phyloP scores from a whole-genome alignment of 2,113 vertebrate species.

The Xiphophorus maculatus region DNA sequence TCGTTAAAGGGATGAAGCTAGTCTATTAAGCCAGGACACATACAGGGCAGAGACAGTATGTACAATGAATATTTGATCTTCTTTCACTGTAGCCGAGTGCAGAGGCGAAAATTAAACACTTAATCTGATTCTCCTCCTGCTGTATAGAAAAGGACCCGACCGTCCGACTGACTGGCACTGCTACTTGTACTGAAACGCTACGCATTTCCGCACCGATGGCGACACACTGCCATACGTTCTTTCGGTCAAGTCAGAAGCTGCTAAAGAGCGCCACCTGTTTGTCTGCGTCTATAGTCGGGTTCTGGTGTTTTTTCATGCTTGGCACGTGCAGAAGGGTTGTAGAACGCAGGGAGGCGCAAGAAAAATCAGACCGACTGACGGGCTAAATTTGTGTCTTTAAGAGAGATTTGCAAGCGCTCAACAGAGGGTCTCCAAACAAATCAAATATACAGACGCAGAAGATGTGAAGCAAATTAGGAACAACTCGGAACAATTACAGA shows the following conservation, averaged over 20 bases:
- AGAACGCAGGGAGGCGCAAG: slow-evolving; percentile 23
- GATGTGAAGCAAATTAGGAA: neutral
- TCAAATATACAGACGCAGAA: neutral
- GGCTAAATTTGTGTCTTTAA: neutral
- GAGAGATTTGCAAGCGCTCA: neutral
- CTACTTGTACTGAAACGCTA: slow-evolving; percentile 34
- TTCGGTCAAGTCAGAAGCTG: slow-evolving; percentile 35
- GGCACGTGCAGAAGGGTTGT: slow-evolving; percentile 67
- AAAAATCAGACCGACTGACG: neutral
- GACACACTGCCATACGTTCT: slow-evolving; percentile 36
- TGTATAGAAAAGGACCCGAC: slow-evolving; percentile 1
- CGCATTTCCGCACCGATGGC: slow-evolving; percentile 30
- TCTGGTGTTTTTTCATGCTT: slow-evolving; percentile 58
- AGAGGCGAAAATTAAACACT: slow-evolving; percentile 25
- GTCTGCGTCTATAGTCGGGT: slow-evolving; percentile 56
- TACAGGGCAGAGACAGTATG: slow-evolving; percentile 25
- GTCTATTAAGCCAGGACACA: slow-evolving; percentile 18
- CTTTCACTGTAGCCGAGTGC: slow-evolving; percentile 21
- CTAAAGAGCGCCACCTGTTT: neutral
- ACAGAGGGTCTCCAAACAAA: neutral
- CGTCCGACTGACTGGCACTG: slow-evolving; percentile 41
- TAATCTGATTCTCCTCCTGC: neutral
- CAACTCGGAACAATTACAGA: neutral
- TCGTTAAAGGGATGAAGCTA: slow-evolving; percentile 56
- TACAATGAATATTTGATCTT: slow-evolving; percentile 37